Evolutionary conservation across 2,113 vertebrate genomes (phyloP).

Genomic region (Xenotilapia flavipinnis): DNA sequence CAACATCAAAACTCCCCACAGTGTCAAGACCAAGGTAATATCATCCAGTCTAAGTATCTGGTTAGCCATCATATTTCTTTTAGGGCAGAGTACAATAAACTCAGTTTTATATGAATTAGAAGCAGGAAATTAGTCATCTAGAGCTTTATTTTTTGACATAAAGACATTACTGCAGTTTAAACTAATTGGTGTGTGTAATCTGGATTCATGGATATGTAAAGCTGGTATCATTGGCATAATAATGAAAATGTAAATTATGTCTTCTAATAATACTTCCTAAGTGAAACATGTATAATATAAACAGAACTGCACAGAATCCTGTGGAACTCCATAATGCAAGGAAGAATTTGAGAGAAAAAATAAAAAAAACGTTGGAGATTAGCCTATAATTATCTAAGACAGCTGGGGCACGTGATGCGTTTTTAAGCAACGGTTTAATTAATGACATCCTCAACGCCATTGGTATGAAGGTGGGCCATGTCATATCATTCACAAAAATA

Average conservation of each 20-base stretch:
- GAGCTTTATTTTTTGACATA: not conserved
- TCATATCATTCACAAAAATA: not conserved
- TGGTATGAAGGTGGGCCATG: not conserved
- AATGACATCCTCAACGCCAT: accelerated
- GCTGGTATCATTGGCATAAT: not conserved
- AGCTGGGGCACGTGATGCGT: accelerated
- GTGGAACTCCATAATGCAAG: not conserved
- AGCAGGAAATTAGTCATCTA: not conserved
- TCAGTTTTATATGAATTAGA: not conserved
- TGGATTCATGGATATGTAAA: not conserved
- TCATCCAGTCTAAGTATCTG: not conserved
- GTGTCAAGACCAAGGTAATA: not conserved
- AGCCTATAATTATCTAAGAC: not conserved
- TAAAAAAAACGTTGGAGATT: not conserved
- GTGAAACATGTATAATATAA: not conserved
- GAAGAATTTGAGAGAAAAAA: not conserved
- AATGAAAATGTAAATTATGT: not conserved
- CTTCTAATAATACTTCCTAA: not conserved
- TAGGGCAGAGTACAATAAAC: not conserved
- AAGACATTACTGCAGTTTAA: not conserved
- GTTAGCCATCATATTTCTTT: not conserved
- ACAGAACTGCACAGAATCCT: not conserved
- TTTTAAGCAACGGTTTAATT: not conserved
- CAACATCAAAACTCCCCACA: not conserved
- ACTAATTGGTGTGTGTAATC: not conserved